Evolutionary conservation across 2,113 vertebrate genomes (phyloP).

Genomic region (Fregata magnificens): DNA sequence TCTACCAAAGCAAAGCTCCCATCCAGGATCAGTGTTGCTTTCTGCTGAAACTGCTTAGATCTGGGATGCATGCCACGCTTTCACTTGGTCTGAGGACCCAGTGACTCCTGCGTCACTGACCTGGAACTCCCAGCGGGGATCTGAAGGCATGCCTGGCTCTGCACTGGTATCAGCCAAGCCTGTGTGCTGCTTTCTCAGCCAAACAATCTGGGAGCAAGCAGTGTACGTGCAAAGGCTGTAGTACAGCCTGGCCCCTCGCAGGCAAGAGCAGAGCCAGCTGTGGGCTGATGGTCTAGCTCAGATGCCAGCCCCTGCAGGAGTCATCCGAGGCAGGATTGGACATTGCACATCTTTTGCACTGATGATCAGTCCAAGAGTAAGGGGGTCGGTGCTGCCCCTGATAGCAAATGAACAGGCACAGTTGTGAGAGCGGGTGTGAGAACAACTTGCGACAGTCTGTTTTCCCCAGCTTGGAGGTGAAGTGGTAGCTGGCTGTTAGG

Average conservation of each 20-base stretch:
- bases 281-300: neutral
- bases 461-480: neutral
- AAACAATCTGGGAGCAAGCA: neutral
- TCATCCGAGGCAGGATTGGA: accelerated
- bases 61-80: neutral
- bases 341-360: accelerated
- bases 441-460: neutral
- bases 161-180: neutral
- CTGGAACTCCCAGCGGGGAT: neutral
- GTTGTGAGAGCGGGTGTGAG: neutral
- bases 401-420: accelerated
- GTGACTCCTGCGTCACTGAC: neutral
- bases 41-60: neutral
- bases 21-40: neutral
- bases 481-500: neutral
- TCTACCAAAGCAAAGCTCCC: constrained; percentile 12
- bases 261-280: neutral
- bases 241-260: neutral
- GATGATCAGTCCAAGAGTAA: accelerated
- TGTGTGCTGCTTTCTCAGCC: neutral
- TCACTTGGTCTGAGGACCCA: neutral
- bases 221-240: neutral
- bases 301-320: neutral
- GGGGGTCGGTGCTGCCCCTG: accelerated
- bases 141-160: neutral